These are phyloP conservation scores for Neosalanx taihuensis DNA, from an alignment of 2,797 vertebrate genomes.

Conservation along the genomic window DNA sequence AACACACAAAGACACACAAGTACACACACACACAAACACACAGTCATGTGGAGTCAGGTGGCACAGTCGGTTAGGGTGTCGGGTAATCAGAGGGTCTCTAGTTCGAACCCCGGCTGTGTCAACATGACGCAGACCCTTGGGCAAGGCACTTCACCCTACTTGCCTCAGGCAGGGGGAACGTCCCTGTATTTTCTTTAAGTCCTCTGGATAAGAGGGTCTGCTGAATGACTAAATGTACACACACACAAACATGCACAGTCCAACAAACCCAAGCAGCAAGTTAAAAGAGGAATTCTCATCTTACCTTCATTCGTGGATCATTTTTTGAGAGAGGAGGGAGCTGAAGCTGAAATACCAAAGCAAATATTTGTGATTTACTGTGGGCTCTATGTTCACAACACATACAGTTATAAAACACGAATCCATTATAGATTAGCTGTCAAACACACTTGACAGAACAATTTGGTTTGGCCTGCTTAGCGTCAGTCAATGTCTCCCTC, in stretches of 20 bases:
- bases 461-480: background rate
- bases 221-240: background rate
- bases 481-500: background rate
- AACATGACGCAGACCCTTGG: no score
- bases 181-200: no score
- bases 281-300: conserved; percentile 15
- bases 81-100: no score
- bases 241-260: background rate
- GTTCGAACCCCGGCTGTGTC: no score
- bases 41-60: no score
- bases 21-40: background rate
- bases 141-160: no score
- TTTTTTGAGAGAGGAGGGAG: conserved; percentile 49
- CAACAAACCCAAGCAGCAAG: background rate
- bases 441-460: background rate
- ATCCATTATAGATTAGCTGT: background rate
- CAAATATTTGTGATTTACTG: conserved; percentile 23
- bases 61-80: no score
- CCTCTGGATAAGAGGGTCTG: no score
- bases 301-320: conserved; percentile 69
- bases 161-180: no score
- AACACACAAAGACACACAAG: conserved; percentile 1
- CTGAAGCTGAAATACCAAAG: conserved; percentile 56
- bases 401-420: background rate
- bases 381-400: background rate